A percentile compares a stretch with the other conserved stretches of the same genome.
Evolutionary conservation across 2,888 invertebrate genomes (phyloP).

Genomic region (Venustoraphidia nigricollis): DNA sequence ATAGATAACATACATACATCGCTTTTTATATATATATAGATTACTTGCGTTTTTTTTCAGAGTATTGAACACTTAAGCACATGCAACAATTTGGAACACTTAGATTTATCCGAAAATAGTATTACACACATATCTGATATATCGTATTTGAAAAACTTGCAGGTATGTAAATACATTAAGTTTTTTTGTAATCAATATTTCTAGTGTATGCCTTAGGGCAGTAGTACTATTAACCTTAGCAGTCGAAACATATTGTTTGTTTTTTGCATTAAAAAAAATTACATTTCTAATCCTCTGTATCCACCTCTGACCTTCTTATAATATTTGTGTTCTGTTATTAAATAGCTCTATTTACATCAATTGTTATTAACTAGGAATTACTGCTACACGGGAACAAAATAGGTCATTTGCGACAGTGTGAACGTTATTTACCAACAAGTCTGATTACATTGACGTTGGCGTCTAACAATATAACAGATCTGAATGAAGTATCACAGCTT

Average conservation of each 20-base stretch:
- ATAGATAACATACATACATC: too few relatives aligned
- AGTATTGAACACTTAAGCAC: conserved; percentile 79
- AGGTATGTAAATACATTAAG: conserved; percentile 40
- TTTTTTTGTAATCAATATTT: conserved; percentile 2
- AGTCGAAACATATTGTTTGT: too few relatives aligned
- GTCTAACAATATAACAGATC: conserved; percentile 68
- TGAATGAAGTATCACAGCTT: conserved; percentile 74
- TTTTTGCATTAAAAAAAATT: too few relatives aligned
- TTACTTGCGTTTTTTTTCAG: conserved; percentile 23
- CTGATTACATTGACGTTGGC: conserved; percentile 62
- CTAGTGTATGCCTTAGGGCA: too few relatives aligned
- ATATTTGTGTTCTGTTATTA: conserved; percentile 12
- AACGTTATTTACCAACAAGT: conserved; percentile 63
- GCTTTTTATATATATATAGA: too few relatives aligned
- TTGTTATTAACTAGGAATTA: conserved; percentile 43
- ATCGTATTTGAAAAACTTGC: conserved; percentile 63
- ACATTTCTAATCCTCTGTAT: too few relatives aligned
- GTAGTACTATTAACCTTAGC: too few relatives aligned
- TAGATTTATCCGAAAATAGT: conserved; percentile 82
- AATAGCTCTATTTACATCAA: conserved; percentile 8
- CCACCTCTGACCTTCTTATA: too few relatives aligned
- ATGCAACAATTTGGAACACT: conserved; percentile 62
- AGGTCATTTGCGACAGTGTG: conserved; percentile 64
- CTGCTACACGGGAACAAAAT: conserved; percentile 76
- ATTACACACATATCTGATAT: conserved; percentile 75